These are phyloP conservation scores for Zoroaster sp. DNA, from an alignment of 53 echinoderm and acorn worm species.

Conservation along the genomic window DNA sequence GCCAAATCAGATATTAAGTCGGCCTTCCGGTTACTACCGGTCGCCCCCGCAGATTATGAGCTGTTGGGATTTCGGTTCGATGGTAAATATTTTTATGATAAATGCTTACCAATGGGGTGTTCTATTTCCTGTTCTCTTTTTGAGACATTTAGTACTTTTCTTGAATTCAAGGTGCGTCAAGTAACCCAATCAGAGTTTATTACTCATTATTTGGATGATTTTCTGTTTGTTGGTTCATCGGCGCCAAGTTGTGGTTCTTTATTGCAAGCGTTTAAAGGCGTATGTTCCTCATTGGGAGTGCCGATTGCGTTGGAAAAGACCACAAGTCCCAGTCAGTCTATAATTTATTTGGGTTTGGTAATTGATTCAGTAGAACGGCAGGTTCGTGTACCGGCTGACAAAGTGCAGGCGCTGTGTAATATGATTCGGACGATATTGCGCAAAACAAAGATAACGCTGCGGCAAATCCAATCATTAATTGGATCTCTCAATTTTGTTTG, in stretches of 20 bases:
- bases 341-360: constrained; percentile 11
- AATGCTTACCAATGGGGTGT: constrained; percentile 60
- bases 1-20: constrained; percentile 40
- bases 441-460: too few species aligned
- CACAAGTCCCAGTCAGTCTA: not conserved
- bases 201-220: constrained; percentile 64
- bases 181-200: not conserved
- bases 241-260: not conserved
- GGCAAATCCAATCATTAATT: too few species aligned
- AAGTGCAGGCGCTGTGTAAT: too few species aligned
- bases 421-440: too few species aligned
- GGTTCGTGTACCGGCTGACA: too few species aligned
- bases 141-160: constrained; percentile 45
- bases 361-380: too few species aligned
- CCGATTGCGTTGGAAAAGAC: constrained; percentile 46
- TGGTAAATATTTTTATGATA: constrained; percentile 52
- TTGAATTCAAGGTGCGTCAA: not conserved
- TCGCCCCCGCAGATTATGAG: constrained; percentile 9
- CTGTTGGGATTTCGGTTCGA: too few species aligned
- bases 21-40: constrained; percentile 27
- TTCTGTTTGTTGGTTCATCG: not conserved
- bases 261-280: not conserved
- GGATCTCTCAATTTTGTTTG: too few species aligned
- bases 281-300: constrained; percentile 15
- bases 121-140: constrained; percentile 22